Percentiles rank a stretch among this genome's conserved stretches.
Evolutionary conservation across 2,888 invertebrate genomes (phyloP).

Genomic region (Dusona sp.): DNA sequence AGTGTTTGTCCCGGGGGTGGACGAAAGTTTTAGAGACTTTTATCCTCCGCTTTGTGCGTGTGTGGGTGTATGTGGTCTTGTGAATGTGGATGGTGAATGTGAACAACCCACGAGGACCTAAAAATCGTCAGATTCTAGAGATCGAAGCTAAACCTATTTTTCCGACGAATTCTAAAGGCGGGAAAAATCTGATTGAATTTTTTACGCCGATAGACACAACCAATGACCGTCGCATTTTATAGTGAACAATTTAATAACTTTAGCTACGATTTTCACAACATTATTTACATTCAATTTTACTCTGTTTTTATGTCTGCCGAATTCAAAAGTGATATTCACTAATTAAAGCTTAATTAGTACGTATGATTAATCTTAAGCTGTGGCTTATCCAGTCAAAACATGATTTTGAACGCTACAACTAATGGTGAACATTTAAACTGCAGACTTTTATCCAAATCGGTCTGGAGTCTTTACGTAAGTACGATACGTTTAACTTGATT

Average conservation of each 20-base stretch:
- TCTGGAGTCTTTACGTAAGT: slow-evolving; percentile 20
- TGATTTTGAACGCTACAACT: slow-evolving; percentile 27
- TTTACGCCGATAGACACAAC: background rate
- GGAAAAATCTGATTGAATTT: slow-evolving; percentile 37
- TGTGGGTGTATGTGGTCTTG: background rate
- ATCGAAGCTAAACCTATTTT: slow-evolving; percentile 27
- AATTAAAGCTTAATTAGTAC: background rate
- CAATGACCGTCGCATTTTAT: background rate
- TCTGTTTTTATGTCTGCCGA: background rate
- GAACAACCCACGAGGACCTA: slow-evolving; percentile 13
- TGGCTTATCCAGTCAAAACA: slow-evolving; percentile 32
- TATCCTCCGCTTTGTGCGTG: background rate
- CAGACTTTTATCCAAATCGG: slow-evolving; percentile 14
- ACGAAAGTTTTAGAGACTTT: slow-evolving; percentile 55
- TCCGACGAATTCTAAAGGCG: slow-evolving; percentile 3
- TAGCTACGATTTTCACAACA: background rate
- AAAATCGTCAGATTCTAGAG: slow-evolving; percentile 19
- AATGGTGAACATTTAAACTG: slow-evolving; percentile 28
- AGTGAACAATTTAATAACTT: background rate
- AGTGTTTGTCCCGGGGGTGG: slow-evolving; percentile 16
- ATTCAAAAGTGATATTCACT: background rate
- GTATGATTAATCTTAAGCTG: background rate
- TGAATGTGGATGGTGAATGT: slow-evolving; percentile 39
- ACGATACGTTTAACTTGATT: background rate
- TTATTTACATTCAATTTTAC: background rate